phyloP scores from a whole-genome alignment of 64 coral and sea anemone genomes.

The Dendronephthya gigantea region DNA sequence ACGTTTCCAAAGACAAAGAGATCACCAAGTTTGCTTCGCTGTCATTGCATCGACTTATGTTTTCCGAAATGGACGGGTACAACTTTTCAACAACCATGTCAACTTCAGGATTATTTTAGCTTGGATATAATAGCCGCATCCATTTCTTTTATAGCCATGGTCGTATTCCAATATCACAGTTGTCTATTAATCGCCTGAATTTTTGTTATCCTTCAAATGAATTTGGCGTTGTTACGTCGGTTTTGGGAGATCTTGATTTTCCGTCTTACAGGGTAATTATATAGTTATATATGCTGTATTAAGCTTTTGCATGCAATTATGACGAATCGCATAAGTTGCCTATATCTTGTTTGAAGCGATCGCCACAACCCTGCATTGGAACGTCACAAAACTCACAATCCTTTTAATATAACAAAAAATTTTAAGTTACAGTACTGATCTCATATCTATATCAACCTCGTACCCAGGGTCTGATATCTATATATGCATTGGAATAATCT shows the following conservation, averaged over 20 bases:
- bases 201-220: background rate
- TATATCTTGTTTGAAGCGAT: no score
- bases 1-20: conserved; percentile 15
- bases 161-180: background rate
- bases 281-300: no score
- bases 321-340: no score
- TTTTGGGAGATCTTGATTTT: background rate
- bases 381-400: no score
- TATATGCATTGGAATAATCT: no score
- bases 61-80: background rate
- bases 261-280: background rate
- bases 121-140: background rate
- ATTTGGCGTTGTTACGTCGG: background rate
- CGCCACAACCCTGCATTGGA: no score
- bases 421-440: no score
- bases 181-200: background rate
- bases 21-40: background rate
- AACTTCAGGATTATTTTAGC: background rate
- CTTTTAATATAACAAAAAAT: no score
- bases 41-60: background rate
- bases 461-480: no score
- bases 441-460: no score
- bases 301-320: no score
- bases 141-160: background rate
- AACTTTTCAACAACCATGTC: background rate